Evolutionary conservation across 1,140 invertebrate species (phyloP).

Genomic region (Meloidogyne exigua): DNA sequence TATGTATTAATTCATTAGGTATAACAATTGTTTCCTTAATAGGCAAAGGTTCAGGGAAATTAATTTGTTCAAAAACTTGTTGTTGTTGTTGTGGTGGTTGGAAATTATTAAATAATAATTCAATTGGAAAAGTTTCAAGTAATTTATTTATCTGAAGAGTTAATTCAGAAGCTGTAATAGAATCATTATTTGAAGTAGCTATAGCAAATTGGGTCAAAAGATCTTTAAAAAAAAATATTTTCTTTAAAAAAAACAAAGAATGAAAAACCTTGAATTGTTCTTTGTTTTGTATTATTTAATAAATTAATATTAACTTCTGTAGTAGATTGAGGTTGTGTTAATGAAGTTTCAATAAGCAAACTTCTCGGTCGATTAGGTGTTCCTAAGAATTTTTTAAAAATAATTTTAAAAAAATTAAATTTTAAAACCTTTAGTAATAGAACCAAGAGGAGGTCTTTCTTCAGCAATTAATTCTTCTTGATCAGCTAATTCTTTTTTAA

Average conservation of each 20-base stretch:
- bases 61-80: not conserved
- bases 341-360: not conserved
- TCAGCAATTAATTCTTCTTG: not conserved
- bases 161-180: not conserved
- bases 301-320: not conserved
- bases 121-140: not conserved
- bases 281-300: not conserved
- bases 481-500: not conserved
- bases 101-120: not conserved
- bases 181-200: not conserved
- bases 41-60: not conserved
- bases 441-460: not conserved
- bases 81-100: not conserved
- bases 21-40: not conserved
- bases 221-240: not conserved
- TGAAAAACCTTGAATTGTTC: not conserved
- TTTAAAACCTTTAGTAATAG: not conserved
- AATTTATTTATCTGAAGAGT: not conserved
- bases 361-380: not conserved
- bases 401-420: not conserved
- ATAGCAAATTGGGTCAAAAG: not conserved
- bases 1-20: not conserved
- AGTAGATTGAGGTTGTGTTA: not conserved
- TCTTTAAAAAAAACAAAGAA: not conserved
- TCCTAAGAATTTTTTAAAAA: not conserved